Conservation (phyloP, 2,797 vertebrate genomes). For the Galaxias olidus region DNA sequence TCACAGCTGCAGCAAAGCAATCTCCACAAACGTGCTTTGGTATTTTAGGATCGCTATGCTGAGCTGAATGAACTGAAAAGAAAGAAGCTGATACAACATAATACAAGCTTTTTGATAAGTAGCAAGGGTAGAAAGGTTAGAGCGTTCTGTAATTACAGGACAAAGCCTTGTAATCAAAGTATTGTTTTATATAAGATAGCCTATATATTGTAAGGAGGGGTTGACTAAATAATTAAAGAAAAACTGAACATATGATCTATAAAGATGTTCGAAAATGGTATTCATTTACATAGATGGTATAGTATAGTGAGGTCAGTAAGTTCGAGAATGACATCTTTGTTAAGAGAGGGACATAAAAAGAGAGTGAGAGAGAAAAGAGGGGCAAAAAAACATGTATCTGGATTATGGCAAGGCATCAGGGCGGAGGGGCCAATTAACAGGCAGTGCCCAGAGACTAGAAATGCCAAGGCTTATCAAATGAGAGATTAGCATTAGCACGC, state of each 20-base stretch:
- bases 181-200: background rate
- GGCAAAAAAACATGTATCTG: slow-evolving; percentile 1
- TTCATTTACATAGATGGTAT: no score
- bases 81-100: background rate
- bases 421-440: slow-evolving; percentile 43
- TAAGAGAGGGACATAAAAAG: slow-evolving; percentile 12
- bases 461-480: slow-evolving; percentile 41
- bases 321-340: no score
- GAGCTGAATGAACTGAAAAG: slow-evolving; percentile 23
- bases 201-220: background rate
- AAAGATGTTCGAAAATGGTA: no score
- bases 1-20: slow-evolving; percentile 46
- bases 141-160: background rate
- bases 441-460: slow-evolving; percentile 30
- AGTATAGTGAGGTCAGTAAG: no score
- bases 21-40: slow-evolving; percentile 41
- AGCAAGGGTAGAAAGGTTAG: slow-evolving; percentile 9
- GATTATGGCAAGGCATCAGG: slow-evolving; percentile 48
- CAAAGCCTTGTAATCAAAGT: slow-evolving; percentile 13
- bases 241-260: slow-evolving; percentile 24
- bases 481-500: slow-evolving; percentile 53
- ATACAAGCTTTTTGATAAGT: no score
- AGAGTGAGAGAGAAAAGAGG: background rate
- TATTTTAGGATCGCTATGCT: slow-evolving; percentile 8
- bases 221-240: slow-evolving; percentile 13